Evolutionary conservation across 2,113 vertebrate genomes (phyloP).

Genomic region (Dissostichus mawsoni): DNA sequence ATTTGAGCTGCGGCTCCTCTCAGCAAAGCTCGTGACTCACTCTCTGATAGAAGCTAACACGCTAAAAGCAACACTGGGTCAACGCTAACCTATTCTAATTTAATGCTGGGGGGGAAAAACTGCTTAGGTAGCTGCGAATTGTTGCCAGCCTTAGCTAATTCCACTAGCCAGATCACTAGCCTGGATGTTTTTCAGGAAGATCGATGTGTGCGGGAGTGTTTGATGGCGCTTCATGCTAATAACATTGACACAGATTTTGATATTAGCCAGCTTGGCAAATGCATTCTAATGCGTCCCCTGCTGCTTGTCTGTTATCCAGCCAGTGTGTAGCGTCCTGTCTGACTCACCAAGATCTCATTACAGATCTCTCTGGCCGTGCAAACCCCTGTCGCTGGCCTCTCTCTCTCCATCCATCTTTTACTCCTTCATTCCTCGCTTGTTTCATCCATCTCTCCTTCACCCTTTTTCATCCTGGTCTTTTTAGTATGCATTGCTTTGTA

Average conservation of each 20-base stretch:
- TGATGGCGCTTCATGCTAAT: conserved; percentile 49
- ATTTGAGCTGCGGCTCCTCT: conserved; percentile 59
- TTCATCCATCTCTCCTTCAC: conserved; percentile 69
- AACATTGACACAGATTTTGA: conserved; percentile 51
- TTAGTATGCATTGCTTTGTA: conserved; percentile 74
- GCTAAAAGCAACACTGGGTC: conserved; percentile 64
- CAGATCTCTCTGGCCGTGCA: conserved; percentile 63
- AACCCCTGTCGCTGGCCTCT: conserved; percentile 37
- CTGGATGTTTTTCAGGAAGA: conserved; percentile 40
- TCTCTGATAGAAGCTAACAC: conserved; percentile 59
- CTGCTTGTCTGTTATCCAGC: conserved; percentile 39
- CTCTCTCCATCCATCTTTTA: conserved; percentile 40
- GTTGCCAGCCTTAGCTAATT: conserved; percentile 48
- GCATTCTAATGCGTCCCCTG: conserved; percentile 54
- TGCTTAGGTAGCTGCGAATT: conserved; percentile 63
- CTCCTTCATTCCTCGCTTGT: conserved; percentile 37
- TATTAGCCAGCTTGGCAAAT: conserved; percentile 63
- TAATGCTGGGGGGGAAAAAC: conserved; percentile 24
- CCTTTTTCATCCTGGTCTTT: conserved; percentile 49
- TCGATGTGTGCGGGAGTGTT: conserved; percentile 38
- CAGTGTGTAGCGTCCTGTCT: conserved; percentile 56
- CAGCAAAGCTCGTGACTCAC: conserved; percentile 68
- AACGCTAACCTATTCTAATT: conserved; percentile 58
- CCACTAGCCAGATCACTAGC: conserved; percentile 30
- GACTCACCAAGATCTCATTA: conserved; percentile 74